These are phyloP conservation scores for Oegoconia quadripuncta DNA, from an alignment of 2,888 invertebrate species.

Conservation along the genomic window DNA sequence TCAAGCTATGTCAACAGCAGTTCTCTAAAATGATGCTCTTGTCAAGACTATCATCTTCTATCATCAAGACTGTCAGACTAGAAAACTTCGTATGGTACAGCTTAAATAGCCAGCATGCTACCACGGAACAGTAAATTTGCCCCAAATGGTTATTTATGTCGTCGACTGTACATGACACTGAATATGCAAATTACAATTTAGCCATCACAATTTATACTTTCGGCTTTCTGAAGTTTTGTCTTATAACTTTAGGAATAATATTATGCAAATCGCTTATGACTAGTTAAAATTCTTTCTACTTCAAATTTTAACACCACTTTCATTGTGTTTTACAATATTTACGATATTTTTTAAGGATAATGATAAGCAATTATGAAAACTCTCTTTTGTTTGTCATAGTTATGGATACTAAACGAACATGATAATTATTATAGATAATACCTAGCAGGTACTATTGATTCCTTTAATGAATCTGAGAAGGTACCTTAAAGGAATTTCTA, in stretches of 20 bases:
- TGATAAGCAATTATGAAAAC: conserved; percentile 24
- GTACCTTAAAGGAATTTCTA: conserved; percentile 2
- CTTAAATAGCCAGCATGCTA: no score
- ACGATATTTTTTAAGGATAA: conserved; percentile 22
- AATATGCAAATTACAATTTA: conserved; percentile 37
- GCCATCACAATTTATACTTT: conserved; percentile 56
- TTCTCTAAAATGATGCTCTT: no score
- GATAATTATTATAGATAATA: neutral
- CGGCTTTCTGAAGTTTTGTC: conserved; percentile 41
- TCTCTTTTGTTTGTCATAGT: neutral
- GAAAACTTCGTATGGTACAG: no score
- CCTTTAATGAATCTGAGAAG: neutral
- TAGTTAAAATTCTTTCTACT: conserved; percentile 72
- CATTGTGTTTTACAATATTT: conserved; percentile 32
- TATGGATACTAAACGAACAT: no score
- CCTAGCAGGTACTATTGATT: conserved; percentile 1
- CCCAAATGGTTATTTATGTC: no score
- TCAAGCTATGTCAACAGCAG: no score
- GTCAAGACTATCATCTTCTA: no score
- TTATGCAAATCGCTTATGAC: conserved; percentile 70
- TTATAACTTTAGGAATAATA: conserved; percentile 60
- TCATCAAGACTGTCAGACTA: no score
- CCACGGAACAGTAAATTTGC: no score
- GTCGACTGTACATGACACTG: conserved; percentile 20
- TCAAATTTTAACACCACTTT: conserved; percentile 47